Conservation (phyloP, 2,113 vertebrate genomes). For the Puma concolor region DNA sequence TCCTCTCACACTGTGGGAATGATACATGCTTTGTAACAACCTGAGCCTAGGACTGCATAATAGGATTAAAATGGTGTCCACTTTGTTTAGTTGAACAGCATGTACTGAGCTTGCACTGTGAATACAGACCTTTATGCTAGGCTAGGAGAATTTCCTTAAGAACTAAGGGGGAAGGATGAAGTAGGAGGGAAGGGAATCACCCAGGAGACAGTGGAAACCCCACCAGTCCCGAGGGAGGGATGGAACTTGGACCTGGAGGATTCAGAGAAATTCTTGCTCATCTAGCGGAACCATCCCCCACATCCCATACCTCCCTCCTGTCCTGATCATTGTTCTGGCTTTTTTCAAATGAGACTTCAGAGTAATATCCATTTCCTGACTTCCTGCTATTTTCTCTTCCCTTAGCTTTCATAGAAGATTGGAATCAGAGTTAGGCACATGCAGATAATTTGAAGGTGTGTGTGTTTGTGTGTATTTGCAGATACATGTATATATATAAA, state of each 20-base stretch:
- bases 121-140: background rate
- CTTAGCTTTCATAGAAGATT: background rate
- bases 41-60: slow-evolving; percentile 1
- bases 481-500: background rate
- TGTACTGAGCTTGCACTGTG: background rate
- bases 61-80: slow-evolving; percentile 65
- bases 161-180: background rate
- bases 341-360: background rate
- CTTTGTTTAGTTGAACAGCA: slow-evolving; percentile 9
- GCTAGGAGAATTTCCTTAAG: background rate
- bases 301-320: background rate
- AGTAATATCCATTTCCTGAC: background rate
- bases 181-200: background rate
- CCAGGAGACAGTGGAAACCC: background rate
- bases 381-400: background rate
- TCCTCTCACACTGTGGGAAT: background rate
- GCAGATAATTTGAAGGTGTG: background rate
- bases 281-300: rapidly evolving
- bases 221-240: background rate
- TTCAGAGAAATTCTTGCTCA: background rate
- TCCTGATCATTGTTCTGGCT: background rate
- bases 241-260: background rate
- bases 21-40: slow-evolving; percentile 42
- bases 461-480: too few relatives aligned
- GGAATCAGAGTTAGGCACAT: background rate